Conservation (phyloP, 1,140 invertebrate genomes). For the Drosophila serrata region DNA sequence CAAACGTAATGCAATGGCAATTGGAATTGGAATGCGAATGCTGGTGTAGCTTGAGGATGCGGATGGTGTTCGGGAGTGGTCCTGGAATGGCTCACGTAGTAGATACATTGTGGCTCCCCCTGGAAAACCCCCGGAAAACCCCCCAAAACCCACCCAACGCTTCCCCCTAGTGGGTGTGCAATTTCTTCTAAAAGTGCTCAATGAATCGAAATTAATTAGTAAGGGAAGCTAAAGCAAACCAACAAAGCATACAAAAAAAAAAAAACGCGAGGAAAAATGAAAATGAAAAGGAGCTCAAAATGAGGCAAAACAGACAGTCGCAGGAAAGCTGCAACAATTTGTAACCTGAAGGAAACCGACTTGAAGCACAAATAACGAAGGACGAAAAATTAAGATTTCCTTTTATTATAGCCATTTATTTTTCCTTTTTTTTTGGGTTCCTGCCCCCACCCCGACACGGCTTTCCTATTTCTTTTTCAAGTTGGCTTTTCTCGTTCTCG, state of each 20-base stretch:
- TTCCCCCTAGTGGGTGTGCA: slow-evolving; percentile 73
- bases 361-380: slow-evolving; percentile 67
- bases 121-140: no score
- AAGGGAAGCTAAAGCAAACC: slow-evolving; percentile 66
- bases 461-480: slow-evolving; percentile 49
- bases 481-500: slow-evolving; percentile 58
- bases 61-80: slow-evolving; percentile 6
- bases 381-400: slow-evolving; percentile 78
- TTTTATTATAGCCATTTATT: slow-evolving; percentile 66
- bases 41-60: slow-evolving; percentile 4
- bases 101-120: slow-evolving; percentile 37
- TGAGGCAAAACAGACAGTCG: slow-evolving; percentile 28
- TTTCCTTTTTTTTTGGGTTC: neutral
- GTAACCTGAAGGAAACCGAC: slow-evolving; percentile 79
- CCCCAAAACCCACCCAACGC: neutral
- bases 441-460: slow-evolving; percentile 2
- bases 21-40: slow-evolving; percentile 50
- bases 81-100: slow-evolving; percentile 40
- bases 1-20: slow-evolving; percentile 74
- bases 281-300: slow-evolving; percentile 20
- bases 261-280: slow-evolving; percentile 38
- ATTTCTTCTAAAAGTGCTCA: slow-evolving; percentile 83
- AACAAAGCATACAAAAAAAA: slow-evolving; percentile 41
- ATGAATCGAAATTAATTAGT: slow-evolving; percentile 84
- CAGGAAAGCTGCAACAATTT: slow-evolving; percentile 60